phyloP scores from a whole-genome alignment of 2,113 vertebrate genomes.

The Odontophorus gujanensis region DNA sequence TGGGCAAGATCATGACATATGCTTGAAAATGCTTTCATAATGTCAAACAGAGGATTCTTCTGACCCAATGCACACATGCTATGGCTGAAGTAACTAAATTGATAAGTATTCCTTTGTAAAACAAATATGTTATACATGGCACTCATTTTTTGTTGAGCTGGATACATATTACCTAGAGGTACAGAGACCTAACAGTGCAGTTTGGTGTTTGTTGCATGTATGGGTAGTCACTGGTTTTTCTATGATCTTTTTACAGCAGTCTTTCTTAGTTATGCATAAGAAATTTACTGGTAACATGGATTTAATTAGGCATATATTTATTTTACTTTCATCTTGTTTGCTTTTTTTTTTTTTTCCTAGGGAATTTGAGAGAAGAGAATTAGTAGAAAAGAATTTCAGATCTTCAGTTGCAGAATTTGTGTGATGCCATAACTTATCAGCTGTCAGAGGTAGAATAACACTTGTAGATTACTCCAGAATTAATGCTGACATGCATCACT shows the following conservation, averaged over 20 bases:
- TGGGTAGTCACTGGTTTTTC: neutral
- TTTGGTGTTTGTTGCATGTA: neutral
- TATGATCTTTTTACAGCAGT: neutral
- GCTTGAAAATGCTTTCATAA: neutral
- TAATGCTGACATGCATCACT: too few species aligned
- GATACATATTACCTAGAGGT: neutral
- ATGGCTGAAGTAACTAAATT: neutral
- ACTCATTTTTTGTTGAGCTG: neutral
- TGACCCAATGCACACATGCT: neutral
- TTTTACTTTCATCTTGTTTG: neutral
- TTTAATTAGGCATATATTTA: neutral
- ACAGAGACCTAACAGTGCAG: neutral
- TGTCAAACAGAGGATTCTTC: neutral
- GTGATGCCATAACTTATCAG: neutral
- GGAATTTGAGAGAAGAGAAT: neutral
- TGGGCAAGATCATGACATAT: neutral
- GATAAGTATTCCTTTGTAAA: neutral
- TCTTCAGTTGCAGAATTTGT: neutral
- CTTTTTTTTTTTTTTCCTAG: neutral
- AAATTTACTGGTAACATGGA: neutral
- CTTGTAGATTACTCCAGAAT: neutral
- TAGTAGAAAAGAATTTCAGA: neutral
- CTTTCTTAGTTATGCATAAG: neutral
- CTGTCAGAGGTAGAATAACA: neutral
- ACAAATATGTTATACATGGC: accelerated